phyloP scores from a whole-genome alignment of 2,113 vertebrate genomes.

The Hypocryptadius cinnamomeus region DNA sequence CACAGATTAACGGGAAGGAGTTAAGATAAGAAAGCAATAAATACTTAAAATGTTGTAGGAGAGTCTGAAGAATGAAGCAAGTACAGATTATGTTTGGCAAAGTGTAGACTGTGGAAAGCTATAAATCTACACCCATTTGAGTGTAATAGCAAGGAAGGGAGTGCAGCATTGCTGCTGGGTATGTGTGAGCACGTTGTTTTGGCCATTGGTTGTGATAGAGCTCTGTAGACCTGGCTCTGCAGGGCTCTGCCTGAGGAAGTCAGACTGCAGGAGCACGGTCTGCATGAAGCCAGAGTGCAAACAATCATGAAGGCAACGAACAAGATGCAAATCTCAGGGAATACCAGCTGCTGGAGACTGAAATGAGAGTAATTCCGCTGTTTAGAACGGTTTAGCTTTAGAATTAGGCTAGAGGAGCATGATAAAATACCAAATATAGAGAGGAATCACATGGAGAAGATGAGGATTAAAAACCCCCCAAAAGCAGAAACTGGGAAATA shows the following conservation, averaged over 20 bases:
- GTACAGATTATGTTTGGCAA: not conserved
- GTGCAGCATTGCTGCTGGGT: not conserved
- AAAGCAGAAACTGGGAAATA: not conserved
- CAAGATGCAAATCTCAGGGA: not conserved
- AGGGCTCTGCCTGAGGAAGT: not conserved
- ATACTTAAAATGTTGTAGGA: not conserved
- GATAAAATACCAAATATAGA: not conserved
- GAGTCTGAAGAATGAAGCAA: not conserved
- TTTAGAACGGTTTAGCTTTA: not conserved
- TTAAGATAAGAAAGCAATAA: conserved; percentile 34
- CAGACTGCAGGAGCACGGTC: not conserved
- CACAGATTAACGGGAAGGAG: not conserved
- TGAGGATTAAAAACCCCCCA: not conserved
- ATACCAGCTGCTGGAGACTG: not conserved
- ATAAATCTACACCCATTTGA: not conserved
- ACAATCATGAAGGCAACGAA: not conserved
- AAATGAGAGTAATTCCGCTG: not conserved
- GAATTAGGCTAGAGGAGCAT: not conserved
- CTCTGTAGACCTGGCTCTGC: not conserved
- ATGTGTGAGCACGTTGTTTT: not conserved
- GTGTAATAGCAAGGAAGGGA: not conserved
- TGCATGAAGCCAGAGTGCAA: not conserved
- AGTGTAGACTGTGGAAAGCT: not conserved
- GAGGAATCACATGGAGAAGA: not conserved
- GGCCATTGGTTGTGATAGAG: not conserved